These are phyloP conservation scores for Hypselothyrea guttata DNA, from an alignment of 2,888 invertebrate genomes.

Conservation along the genomic window DNA sequence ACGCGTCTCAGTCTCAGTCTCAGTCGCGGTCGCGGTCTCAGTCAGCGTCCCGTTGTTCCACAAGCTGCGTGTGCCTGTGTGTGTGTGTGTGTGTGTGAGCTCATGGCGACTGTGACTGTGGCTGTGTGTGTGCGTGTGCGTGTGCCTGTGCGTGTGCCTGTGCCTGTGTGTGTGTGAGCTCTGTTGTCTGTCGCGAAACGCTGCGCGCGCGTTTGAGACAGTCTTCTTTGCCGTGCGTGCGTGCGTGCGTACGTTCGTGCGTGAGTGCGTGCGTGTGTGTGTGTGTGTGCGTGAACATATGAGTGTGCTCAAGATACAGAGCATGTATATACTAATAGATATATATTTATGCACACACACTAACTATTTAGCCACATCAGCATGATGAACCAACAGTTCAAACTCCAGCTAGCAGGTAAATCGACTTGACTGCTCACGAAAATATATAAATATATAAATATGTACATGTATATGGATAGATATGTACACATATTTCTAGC, in stretches of 20 bases:
- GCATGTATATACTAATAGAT: slow-evolving; percentile 45
- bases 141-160: slow-evolving; percentile 28
- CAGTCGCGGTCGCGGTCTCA: slow-evolving; percentile 30
- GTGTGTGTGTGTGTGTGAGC: slow-evolving; percentile 27
- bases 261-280: slow-evolving; percentile 30
- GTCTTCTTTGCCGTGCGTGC: slow-evolving; percentile 31
- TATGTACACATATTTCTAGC: slow-evolving; percentile 12
- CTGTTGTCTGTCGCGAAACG: slow-evolving; percentile 71
- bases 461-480: slow-evolving; percentile 8
- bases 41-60: slow-evolving; percentile 29
- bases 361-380: slow-evolving; percentile 21
- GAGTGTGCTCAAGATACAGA: too few relatives aligned
- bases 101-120: background rate
- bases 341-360: slow-evolving; percentile 27
- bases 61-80: slow-evolving; percentile 25
- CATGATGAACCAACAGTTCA: slow-evolving; percentile 39
- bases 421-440: slow-evolving; percentile 31
- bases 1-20: slow-evolving; percentile 49
- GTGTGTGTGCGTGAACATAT: slow-evolving; percentile 49
- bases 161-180: slow-evolving; percentile 25
- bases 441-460: slow-evolving; percentile 12
- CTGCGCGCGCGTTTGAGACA: slow-evolving; percentile 61
- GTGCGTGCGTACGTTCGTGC: slow-evolving; percentile 29
- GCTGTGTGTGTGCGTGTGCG: slow-evolving; percentile 21
- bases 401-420: slow-evolving; percentile 49